These are phyloP conservation scores for Thalassoma bifasciatum DNA, from an alignment of 2,113 vertebrate genomes.

Conservation along the genomic window DNA sequence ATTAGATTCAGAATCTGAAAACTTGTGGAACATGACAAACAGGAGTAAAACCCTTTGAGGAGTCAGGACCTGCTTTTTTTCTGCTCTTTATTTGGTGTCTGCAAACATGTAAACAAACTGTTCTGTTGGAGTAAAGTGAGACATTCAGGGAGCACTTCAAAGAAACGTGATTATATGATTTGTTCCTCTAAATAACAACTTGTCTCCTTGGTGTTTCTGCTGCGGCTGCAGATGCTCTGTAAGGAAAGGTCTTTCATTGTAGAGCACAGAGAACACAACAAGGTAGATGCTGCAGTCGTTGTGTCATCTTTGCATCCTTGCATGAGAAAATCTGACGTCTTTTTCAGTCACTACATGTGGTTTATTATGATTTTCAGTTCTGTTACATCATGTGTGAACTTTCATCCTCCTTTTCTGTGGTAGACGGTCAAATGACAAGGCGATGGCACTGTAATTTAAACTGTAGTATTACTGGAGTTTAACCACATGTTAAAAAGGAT, in stretches of 20 bases:
- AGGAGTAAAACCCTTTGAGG: too few species aligned
- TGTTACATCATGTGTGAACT: background rate
- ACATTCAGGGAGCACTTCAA: background rate
- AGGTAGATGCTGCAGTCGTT: constrained; percentile 71
- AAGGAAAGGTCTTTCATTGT: constrained; percentile 84
- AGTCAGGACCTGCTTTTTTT: background rate
- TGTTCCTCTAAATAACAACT: constrained; percentile 41
- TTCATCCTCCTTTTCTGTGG: background rate
- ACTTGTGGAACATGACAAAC: too few species aligned
- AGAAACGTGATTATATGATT: background rate
- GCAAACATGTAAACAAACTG: background rate
- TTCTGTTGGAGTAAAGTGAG: background rate
- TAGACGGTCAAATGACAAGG: too few species aligned
- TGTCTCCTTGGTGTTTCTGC: constrained; percentile 60
- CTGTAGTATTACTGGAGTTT: background rate
- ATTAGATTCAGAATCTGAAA: too few species aligned
- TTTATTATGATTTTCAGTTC: too few species aligned
- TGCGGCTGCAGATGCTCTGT: constrained; percentile 80
- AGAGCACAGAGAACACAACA: constrained; percentile 78
- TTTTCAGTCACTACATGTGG: background rate
- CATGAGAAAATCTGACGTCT: constrained; percentile 11
- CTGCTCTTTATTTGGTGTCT: background rate
- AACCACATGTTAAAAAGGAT: background rate
- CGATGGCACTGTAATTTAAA: background rate
- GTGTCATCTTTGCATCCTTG: background rate